Evolutionary conservation across 2,113 vertebrate species (phyloP).

Genomic region (Urocitellus parryii): DNA sequence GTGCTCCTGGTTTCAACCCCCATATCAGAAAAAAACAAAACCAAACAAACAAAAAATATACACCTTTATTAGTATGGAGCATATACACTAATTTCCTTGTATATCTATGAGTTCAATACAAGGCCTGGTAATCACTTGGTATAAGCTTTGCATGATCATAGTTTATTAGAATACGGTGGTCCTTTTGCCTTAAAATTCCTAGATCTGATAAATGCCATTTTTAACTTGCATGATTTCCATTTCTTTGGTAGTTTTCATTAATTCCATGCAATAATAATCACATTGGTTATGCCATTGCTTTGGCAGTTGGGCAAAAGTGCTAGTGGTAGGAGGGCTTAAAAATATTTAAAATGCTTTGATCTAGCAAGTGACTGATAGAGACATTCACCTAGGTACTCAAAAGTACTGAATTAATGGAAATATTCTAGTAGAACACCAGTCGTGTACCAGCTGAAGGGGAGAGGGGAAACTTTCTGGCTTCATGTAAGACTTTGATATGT

Average conservation of each 20-base stretch:
- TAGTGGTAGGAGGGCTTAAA: constrained; percentile 31
- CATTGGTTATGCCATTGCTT: constrained; percentile 9
- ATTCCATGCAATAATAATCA: constrained; percentile 25
- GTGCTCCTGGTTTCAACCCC: no score
- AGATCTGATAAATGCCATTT: neutral
- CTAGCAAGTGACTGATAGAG: neutral
- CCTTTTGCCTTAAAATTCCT: constrained; percentile 49
- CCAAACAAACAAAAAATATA: neutral
- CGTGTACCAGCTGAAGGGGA: neutral
- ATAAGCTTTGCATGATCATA: neutral
- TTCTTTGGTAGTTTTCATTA: constrained; percentile 42
- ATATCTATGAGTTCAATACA: neutral
- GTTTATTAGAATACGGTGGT: constrained; percentile 32
- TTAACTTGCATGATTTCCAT: constrained; percentile 29
- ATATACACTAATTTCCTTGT: constrained; percentile 9
- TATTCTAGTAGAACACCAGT: constrained; percentile 10
- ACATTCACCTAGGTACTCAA: neutral
- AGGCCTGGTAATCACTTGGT: constrained; percentile 32
- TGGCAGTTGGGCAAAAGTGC: constrained; percentile 37
- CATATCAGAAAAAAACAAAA: neutral
- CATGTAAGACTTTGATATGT: neutral
- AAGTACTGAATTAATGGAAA: constrained; percentile 10
- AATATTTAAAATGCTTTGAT: constrained; percentile 3
- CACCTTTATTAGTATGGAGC: constrained; percentile 7
- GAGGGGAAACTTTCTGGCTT: neutral